A percentile compares a stretch with the other conserved stretches of the same genome.
phyloP scores from a whole-genome alignment of 2,888 invertebrate species.

The Dicyrtomina minuta region DNA sequence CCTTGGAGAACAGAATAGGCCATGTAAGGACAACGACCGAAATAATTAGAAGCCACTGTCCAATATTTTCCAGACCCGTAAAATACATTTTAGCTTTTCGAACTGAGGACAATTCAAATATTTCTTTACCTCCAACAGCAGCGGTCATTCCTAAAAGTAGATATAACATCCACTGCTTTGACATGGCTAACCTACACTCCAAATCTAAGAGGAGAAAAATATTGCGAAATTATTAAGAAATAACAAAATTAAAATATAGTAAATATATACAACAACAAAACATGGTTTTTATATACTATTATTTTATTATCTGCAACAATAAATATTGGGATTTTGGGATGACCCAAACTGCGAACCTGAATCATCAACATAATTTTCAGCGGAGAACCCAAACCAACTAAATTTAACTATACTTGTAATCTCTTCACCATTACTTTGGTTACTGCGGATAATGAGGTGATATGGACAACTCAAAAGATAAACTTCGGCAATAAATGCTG shows the following conservation, averaged over 20 bases:
- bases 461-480: conserved; percentile 23
- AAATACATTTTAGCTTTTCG: conserved; percentile 17
- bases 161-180: conserved; percentile 8
- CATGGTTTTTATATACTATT: too few relatives aligned
- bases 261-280: too few relatives aligned
- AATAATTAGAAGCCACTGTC: conserved; percentile 26
- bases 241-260: neutral
- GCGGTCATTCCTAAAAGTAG: neutral
- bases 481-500: conserved; percentile 24
- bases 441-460: neutral
- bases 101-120: conserved; percentile 25
- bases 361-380: neutral
- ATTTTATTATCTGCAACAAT: neutral
- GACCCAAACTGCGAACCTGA: too few relatives aligned
- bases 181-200: neutral
- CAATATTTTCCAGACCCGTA: conserved; percentile 26
- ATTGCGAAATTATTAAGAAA: neutral
- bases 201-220: neutral
- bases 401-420: neutral
- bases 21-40: conserved; percentile 8
- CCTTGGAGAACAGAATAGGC: conserved; percentile 3
- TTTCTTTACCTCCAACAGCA: conserved; percentile 16
- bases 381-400: conserved; percentile 22
- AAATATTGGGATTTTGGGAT: neutral
- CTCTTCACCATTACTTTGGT: neutral